phyloP scores from a whole-genome alignment of 1,140 invertebrate species.

The Heliconius hewitsoni region DNA sequence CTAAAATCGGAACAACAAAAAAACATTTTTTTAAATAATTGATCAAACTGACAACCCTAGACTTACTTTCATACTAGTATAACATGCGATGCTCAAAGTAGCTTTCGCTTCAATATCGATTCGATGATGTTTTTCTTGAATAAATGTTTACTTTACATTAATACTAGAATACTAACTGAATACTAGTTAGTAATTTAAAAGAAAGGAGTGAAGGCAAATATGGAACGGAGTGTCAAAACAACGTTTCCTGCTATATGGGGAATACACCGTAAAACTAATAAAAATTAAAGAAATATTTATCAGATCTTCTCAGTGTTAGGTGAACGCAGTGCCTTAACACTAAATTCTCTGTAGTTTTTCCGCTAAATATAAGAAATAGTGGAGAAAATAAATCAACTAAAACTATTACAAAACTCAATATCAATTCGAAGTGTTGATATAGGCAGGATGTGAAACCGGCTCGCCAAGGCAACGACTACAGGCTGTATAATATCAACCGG shows the following conservation, averaged over 20 bases:
- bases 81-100: slow-evolving; percentile 6
- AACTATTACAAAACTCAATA: slow-evolving; percentile 2
- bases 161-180: background rate
- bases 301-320: too few relatives aligned
- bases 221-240: too few relatives aligned
- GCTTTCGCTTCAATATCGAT: slow-evolving; percentile 10
- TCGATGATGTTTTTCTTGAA: background rate
- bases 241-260: too few relatives aligned
- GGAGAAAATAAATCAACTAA: background rate
- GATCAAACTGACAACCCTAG: background rate
- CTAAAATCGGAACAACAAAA: too few relatives aligned
- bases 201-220: too few relatives aligned
- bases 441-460: slow-evolving; percentile 39
- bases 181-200: too few relatives aligned
- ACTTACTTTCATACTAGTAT: slow-evolving; percentile 5
- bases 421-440: slow-evolving; percentile 1
- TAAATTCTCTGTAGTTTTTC: too few relatives aligned
- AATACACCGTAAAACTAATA: too few relatives aligned
- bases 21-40: too few relatives aligned
- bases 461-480: slow-evolving; percentile 22
- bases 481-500: background rate
- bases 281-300: too few relatives aligned
- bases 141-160: background rate
- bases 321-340: too few relatives aligned
- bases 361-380: too few relatives aligned